Conservation (phyloP, 2,797 vertebrate genomes). For the Tachyglossus aculeatus region DNA sequence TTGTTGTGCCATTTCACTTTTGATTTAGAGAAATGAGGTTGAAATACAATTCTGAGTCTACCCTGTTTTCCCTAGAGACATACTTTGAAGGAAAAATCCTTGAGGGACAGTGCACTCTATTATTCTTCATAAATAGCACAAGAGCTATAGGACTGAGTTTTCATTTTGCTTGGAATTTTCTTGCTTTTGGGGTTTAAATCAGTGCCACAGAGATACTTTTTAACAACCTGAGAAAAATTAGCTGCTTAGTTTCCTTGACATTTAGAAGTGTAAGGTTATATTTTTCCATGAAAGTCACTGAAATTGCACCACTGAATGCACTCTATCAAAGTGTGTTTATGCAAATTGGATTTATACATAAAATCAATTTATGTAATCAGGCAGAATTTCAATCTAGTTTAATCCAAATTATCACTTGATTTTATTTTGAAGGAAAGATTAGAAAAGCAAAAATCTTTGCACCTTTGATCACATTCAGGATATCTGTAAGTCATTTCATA, state of each 20-base stretch:
- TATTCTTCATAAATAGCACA: conserved; percentile 12
- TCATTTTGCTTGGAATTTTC: conserved; percentile 27
- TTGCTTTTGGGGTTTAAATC: conserved; percentile 3
- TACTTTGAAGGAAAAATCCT: not conserved
- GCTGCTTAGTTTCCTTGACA: conserved; percentile 19
- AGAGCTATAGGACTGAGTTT: not conserved
- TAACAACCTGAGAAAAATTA: conserved; percentile 40
- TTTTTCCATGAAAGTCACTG: not conserved
- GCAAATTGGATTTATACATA: conserved; percentile 13
- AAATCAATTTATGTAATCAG: conserved; percentile 25
- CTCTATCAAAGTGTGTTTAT: conserved; percentile 14
- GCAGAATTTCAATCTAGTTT: conserved; percentile 6
- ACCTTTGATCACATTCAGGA: conserved; percentile 24
- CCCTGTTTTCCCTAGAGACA: not conserved
- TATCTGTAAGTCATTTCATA: conserved; percentile 56
- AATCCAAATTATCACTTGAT: conserved; percentile 43
- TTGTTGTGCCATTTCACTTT: no score
- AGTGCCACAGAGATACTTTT: conserved; percentile 46
- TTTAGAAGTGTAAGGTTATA: conserved; percentile 36
- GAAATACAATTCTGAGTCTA: not conserved
- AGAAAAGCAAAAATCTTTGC: conserved; percentile 46
- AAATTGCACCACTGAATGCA: conserved; percentile 8
- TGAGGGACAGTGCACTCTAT: conserved; percentile 4
- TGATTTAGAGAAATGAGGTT: not conserved
- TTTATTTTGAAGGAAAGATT: conserved; percentile 22